Base-by-base conservation (phyloP, 2,797 vertebrate genomes). In the Gymnothorax javanicus region DNA sequence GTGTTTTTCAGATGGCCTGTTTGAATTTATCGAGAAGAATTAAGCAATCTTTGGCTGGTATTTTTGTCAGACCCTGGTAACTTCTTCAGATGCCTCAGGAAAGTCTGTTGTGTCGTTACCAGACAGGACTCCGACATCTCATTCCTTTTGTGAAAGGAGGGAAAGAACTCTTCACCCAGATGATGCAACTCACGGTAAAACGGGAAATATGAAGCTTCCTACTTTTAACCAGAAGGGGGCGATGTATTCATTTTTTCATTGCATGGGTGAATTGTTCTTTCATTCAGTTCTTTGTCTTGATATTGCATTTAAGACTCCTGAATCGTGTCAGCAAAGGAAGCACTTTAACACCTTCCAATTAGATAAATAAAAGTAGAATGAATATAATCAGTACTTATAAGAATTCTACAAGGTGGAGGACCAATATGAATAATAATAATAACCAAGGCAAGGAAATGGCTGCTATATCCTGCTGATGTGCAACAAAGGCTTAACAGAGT, bases 161-260 rank as follows among this genome's bases (percentile, higher is more conserved):
- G 54, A 71, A 50, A 23, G n/a, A 33, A 17, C 57, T 57, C 84
- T 57, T 77, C 56, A 86, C 50, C 64, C n/a, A 85, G 87, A 85
- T 85, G 87, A 87, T 85, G 73, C 84, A 87, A 87, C 75, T 82
- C 87, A 27, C 52, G 62, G 84, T 71, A 85, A 82, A 85, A 20
- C 77, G 52, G 62, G 7, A 60, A 85, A 87, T 59, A 87, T 17
- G 27, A 33, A 50, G 56, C 43, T 23, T 64, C 11, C 25, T 20
- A 73, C 71, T 67, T 73, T 84, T 59, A 85, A 69, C 71, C 83
- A 58, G 71, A 73, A 87, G 84, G 60, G 84, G 87, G 84, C 4
- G n/a, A 81, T 27, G 77, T 56, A 20, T 84, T 71, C 15, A 77
- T 77, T 56, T 58, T n/a, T 87, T n/a, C 56, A 64, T 23, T 25